Base-by-base conservation (phyloP, 2,888 invertebrate genomes). In the Gnatocerus cornutus region DNA sequence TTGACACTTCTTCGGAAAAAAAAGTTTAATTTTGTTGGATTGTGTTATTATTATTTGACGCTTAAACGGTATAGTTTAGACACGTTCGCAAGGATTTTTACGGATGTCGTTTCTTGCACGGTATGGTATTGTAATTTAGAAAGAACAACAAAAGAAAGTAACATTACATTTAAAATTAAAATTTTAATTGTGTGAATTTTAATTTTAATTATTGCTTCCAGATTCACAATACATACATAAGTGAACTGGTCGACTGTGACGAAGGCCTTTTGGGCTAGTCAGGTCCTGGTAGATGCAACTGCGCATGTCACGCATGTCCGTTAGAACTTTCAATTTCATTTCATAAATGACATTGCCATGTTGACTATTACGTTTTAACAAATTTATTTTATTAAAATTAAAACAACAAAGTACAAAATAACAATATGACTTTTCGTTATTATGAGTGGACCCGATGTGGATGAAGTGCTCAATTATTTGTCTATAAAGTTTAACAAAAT, bases 401-500 rank as follows among this genome's bases (percentile, higher is more conserved):
- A 62, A 30, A 29, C 12, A 61, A 27, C 39, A 27, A 53, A 53
- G 30, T 63, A 33, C 43, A 66, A 66, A 39, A 59, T 16, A 55
- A 43, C 33, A 52, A 53, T 61, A 68, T 68, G 68, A 46, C 13
- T 13, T 27, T 56, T 58, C 2, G 56, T 39, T 63, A 70, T 66
- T 77, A 81, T 82, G 81, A 79, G 74, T 72, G 72, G 73, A 65
- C 73, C 71, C 68, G 76, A 77, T 69, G 74, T 78, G 55, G 81
- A 81, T 56, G 78, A 78, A 71, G 76, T 81, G 71, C 62, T 82
- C 16, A 77, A 73, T 64, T 76, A 74, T 71, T 73, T 82, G 63
- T 82, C 81, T 3, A 74, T 75, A 43, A 81, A 79, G 74, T 80
- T 81, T 67, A 80, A 81, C 56, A 79, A 74, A 71, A 81, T 82